These are phyloP conservation scores for Propithecus coquereli DNA, from an alignment of 2,113 vertebrate genomes.

Conservation along the genomic window DNA sequence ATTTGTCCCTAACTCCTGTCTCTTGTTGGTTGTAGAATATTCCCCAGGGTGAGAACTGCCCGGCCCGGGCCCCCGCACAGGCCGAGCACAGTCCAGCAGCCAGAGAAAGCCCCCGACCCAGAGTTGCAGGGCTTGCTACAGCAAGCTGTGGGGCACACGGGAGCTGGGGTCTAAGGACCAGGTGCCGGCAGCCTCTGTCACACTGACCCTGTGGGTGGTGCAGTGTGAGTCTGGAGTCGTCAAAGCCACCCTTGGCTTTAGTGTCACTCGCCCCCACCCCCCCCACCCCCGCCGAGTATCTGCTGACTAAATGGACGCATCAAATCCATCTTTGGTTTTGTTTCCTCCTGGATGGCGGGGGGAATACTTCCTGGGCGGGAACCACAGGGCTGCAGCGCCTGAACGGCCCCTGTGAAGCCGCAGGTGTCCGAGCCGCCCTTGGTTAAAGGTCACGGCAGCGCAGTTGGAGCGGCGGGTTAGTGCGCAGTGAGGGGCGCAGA, in stretches of 20 bases:
- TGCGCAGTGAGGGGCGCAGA: no score
- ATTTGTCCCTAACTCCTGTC: neutral
- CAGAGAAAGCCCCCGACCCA: neutral
- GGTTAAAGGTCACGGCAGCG: neutral
- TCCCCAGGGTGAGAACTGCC: neutral
- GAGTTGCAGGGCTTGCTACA: no score
- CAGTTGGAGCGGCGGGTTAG: neutral
- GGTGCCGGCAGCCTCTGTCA: neutral
- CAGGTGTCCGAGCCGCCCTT: neutral
- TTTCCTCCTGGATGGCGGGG: neutral
- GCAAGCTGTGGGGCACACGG: accelerated
- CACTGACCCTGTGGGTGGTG: neutral
- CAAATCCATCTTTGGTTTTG: neutral
- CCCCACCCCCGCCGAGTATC: neutral
- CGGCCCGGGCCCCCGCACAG: neutral
- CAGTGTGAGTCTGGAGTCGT: neutral
- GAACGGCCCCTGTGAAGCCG: no score
- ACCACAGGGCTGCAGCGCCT: no score
- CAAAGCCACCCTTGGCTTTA: neutral
- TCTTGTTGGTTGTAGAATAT: neutral
- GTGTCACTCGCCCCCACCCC: neutral
- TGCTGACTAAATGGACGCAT: neutral
- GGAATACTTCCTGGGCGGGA: neutral
- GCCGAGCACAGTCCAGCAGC: neutral
- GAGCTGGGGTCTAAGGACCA: no score